Percentiles rank a stretch among this genome's conserved stretches.
Evolutionary conservation across 2,888 invertebrate species (phyloP).

Genomic region (Drosophila hamatofila): DNA sequence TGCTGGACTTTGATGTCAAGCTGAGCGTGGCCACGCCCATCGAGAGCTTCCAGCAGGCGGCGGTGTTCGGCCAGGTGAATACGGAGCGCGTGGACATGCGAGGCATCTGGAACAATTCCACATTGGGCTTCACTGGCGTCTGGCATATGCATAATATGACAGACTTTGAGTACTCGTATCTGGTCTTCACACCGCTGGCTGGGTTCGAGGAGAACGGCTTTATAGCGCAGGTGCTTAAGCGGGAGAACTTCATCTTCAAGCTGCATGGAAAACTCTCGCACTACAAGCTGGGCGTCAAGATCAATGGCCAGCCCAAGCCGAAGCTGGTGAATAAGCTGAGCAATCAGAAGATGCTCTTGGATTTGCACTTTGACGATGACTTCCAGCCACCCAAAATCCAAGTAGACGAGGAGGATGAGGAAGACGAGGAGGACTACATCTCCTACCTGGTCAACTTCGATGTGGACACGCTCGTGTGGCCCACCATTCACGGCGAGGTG

Average conservation of each 20-base stretch:
- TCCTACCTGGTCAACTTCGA: slow-evolving; percentile 87
- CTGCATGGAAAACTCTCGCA: slow-evolving; percentile 89
- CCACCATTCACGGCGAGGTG: slow-evolving; percentile 87
- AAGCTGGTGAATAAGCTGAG: slow-evolving; percentile 82
- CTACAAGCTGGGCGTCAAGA: slow-evolving; percentile 87
- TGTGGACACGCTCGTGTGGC: slow-evolving; percentile 87
- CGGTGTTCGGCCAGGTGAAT: slow-evolving; percentile 89
- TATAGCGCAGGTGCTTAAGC: slow-evolving; percentile 88
- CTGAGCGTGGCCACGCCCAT: slow-evolving; percentile 91
- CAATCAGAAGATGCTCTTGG: slow-evolving; percentile 74
- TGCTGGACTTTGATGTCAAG: slow-evolving; percentile 90
- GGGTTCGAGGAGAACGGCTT: slow-evolving; percentile 92
- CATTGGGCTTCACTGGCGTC: slow-evolving; percentile 91
- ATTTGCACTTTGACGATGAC: slow-evolving; percentile 84
- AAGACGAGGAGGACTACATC: slow-evolving; percentile 85
- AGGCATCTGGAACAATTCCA: slow-evolving; percentile 90
- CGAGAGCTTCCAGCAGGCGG: slow-evolving; percentile 89
- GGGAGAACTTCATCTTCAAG: slow-evolving; percentile 89
- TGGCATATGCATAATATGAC: slow-evolving; percentile 88
- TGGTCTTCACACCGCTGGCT: slow-evolving; percentile 91
- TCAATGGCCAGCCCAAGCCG: slow-evolving; percentile 83
- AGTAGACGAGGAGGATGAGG: slow-evolving; percentile 84
- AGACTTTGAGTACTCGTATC: slow-evolving; percentile 92
- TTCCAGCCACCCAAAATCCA: slow-evolving; percentile 80
- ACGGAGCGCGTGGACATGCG: slow-evolving; percentile 90